Evolutionary conservation across 2,888 invertebrate genomes (phyloP).

Genomic region (Orthosia cruda): DNA sequence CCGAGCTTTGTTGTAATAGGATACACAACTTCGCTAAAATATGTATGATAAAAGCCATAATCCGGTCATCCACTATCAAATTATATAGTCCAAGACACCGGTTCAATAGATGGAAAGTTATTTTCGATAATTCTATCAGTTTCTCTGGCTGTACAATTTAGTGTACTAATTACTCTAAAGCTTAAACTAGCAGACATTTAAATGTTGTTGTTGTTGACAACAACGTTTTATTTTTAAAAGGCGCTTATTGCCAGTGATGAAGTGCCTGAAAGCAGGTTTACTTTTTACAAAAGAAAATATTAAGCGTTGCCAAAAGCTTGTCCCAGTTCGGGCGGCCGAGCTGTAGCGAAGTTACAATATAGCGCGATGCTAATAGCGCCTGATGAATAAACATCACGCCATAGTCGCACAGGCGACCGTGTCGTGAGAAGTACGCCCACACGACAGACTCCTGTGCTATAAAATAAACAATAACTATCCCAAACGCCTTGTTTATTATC

Average conservation of each 20-base stretch:
- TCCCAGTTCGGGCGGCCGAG: slow-evolving; percentile 5
- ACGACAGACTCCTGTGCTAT: background rate
- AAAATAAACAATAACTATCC: background rate
- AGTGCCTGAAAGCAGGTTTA: background rate
- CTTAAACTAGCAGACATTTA: background rate
- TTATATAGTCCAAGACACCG: background rate
- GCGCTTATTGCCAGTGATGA: background rate
- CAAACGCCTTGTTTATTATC: background rate
- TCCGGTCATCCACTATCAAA: background rate
- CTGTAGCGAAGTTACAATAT: background rate
- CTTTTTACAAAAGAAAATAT: background rate
- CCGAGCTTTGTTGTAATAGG: background rate
- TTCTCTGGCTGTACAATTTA: background rate
- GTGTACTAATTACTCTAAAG: too few species aligned
- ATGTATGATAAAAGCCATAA: background rate
- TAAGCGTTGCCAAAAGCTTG: slow-evolving; percentile 3
- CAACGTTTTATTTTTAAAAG: background rate
- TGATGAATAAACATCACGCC: slow-evolving; percentile 30
- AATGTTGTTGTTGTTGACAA: background rate
- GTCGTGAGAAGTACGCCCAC: background rate
- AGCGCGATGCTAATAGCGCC: slow-evolving; percentile 24
- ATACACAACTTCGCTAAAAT: background rate
- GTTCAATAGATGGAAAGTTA: background rate
- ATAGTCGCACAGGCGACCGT: background rate
- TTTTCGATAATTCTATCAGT: background rate